Conservation (phyloP, 1,140 invertebrate genomes). For the Andricus grossulariae region DNA sequence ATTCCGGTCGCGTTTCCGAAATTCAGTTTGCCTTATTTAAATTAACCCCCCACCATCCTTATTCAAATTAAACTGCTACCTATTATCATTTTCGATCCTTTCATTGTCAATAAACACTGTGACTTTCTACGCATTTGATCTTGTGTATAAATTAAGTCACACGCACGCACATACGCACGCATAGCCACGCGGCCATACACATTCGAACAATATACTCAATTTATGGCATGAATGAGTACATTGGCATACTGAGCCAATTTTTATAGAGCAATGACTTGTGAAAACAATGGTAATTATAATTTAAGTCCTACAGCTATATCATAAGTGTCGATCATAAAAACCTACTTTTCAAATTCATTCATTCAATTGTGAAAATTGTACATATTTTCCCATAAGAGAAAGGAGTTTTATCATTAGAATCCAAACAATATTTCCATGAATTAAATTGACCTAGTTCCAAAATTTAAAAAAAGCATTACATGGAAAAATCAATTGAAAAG, state of each 20-base stretch:
- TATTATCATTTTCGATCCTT: too few relatives aligned
- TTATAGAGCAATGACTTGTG: neutral
- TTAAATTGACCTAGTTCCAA: too few relatives aligned
- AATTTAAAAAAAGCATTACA: too few relatives aligned
- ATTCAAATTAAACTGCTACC: neutral
- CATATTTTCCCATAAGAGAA: too few relatives aligned
- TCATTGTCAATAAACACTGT: neutral
- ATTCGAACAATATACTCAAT: neutral
- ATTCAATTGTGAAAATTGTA: too few relatives aligned
- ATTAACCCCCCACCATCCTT: too few relatives aligned
- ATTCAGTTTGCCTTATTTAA: slow-evolving; percentile 9
- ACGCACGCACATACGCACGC: too few relatives aligned
- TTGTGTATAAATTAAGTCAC: neutral
- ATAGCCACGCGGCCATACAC: too few relatives aligned
- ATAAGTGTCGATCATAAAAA: neutral
- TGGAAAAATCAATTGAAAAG: too few relatives aligned
- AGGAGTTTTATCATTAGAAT: too few relatives aligned
- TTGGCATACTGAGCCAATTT: slow-evolving; percentile 1
- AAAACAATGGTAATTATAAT: neutral
- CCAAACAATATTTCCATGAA: too few relatives aligned
- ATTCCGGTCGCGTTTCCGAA: slow-evolving; percentile 42
- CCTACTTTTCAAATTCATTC: too few relatives aligned
- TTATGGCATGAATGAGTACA: neutral
- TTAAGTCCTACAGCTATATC: neutral
- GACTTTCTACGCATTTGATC: neutral